Base-by-base conservation (phyloP, 1,140 invertebrate genomes). In the Rhagoletis zephyria region DNA sequence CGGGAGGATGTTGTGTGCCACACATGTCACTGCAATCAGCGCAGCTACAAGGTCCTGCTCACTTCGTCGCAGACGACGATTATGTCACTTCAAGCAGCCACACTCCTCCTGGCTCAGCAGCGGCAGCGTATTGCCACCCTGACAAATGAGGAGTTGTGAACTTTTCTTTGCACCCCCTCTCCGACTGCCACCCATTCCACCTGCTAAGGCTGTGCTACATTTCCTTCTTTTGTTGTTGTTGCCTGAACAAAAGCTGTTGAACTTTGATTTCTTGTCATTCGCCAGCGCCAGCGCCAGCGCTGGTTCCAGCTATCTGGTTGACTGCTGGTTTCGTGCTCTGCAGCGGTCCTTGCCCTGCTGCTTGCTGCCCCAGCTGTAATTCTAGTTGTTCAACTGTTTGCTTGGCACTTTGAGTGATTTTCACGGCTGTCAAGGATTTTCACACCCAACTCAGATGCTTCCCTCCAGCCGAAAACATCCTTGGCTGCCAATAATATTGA, bases 351-450 rank as follows among this genome's bases (percentile, higher is more conserved):
- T 16, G 42, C 4, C 40, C 40, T 45, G 67, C 67, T 42, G 12
- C 16, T 7, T 42, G 12, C 16, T 7, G 14, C 40, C 2, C 42
- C 67, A 45, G 45, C 40, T 16, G 74, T 81, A 81, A 56, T 51
- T 81, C 19, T 51, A 81, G 16, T 56, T 81, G 74, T 81, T 81
- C 45, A 81, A 81, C 48, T 81, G 74, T 81, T 81, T 81, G 48
- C 74, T 56, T 81, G 56, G 74, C 74, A 81, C 74, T 81, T 81
- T 56, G 74, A 81, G 74, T 81, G 74, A 59, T 81, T 81, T 81
- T 81, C 74, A 81, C 74, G 74, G 74, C 45, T 81, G 74, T 81
- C 74, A 81, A 81, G 48, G 74, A 81, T 81, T 81, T 81, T 81
- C 74, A 51, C 74, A 81, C 74, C 74, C 74, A 81, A 16, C 74